Evolutionary conservation across 2,113 vertebrate species (phyloP).

Genomic region (Hippocampus abdominalis): DNA sequence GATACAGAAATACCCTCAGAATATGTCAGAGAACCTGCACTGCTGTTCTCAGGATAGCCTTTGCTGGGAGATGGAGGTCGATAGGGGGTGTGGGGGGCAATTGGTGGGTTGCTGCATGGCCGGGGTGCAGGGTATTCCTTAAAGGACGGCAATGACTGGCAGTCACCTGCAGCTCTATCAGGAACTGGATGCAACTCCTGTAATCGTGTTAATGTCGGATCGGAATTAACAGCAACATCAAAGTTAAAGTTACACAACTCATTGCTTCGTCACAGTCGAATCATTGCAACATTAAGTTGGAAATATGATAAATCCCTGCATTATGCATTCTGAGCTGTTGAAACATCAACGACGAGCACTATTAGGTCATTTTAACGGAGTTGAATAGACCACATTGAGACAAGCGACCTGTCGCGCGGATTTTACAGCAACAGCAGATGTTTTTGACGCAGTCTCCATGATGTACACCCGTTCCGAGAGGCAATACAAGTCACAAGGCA

Average conservation of each 20-base stretch:
- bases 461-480: conserved; percentile 13
- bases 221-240: background rate
- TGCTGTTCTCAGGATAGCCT: conserved; percentile 89
- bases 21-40: conserved; percentile 71
- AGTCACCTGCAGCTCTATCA: conserved; percentile 57
- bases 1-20: background rate
- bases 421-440: conserved; percentile 26
- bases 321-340: background rate
- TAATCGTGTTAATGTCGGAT: background rate
- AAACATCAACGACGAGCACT: background rate
- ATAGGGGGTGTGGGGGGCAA: conserved; percentile 14
- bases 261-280: background rate
- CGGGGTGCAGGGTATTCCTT: conserved; percentile 78
- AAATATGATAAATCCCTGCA: background rate
- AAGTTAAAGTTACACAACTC: background rate
- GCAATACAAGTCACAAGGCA: background rate
- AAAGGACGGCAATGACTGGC: conserved; percentile 75
- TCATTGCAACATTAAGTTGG: background rate
- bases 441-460: conserved; percentile 58
- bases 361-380: background rate
- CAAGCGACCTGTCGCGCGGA: conserved; percentile 35
- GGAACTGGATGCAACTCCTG: conserved; percentile 28
- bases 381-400: background rate
- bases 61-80: conserved; percentile 63
- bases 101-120: conserved; percentile 76